Evolutionary conservation across 2,888 invertebrate species (phyloP), one percentile per base, ranked within the genome.

Genomic region (Aspidiotus destructor): DNA sequence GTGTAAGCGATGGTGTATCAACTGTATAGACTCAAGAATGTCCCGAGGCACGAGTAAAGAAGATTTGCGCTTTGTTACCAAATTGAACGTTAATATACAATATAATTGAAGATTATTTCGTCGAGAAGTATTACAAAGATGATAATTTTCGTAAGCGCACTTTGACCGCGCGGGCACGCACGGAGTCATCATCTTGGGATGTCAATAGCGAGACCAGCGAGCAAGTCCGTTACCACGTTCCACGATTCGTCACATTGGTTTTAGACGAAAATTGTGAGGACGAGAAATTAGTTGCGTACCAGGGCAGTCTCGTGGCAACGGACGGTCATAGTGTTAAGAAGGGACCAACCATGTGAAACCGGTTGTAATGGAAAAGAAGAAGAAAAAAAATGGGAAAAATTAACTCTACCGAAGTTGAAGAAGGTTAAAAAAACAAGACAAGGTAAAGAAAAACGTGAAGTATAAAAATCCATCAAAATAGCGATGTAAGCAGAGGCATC

Each of bases 201-300:
- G 61, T 68, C 61, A 68, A 68, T 68, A 61, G 55, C 68, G 68
- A 52, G 53, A 61, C 68, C 61, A 60, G 52, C 42, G 41, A 41
- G 53, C 44, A 28, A 16, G 13, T 42, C 67, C 67, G 60, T 44
- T 55, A 69, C 54, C 73, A 73, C 73, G 73, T 72, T 71, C 71
- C 70, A 62, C 72, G 60, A 73, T 73, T 72, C 69, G 72, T 72
- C 73, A 72, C 73, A 70, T 71, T 69, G 72, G 71, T 73, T 73
- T 72, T 73, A 70, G 65, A 67, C 15, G 54, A 70, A 65, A 61
- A 65, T 67, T 54, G 67, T 57, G 60, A 62, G 69, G 55, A 62
- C 69, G 69, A 68, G 44, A 54, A 53, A 68, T 68, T 41, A 61
- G 13, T 40, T 40, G 58, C 41, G 60, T 57, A 58, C 57, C 67